Evolutionary conservation across 2,888 invertebrate species (phyloP), one percentile per base, ranked within the genome.

Genomic region (Sminthurinus aureus): DNA sequence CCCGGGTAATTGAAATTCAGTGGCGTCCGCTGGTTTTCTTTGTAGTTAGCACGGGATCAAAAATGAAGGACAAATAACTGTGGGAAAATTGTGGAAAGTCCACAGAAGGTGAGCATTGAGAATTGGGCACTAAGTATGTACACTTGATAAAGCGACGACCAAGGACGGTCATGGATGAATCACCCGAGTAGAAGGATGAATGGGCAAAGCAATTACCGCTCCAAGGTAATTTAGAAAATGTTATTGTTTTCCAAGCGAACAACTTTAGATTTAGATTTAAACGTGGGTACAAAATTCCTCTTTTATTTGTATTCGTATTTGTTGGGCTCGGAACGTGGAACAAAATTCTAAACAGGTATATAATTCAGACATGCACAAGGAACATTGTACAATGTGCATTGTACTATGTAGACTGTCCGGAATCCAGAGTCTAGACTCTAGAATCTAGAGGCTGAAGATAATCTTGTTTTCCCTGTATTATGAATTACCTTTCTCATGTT

Each of bases 201-300:
- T 83, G 85, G 82, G 84, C 81, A 81, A 84, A 85, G 85, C 85
- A 86, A 86, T 86, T 86, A 86, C 85, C 85, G 86, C 83, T 80
- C n/a, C 52, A 71, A 80, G 80, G 80, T 80, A 80, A 80, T 80
- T 80, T 80, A 51, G 80, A 79, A 86, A 85, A 82, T 86, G 86
- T 85, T 85, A 85, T 86, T 85, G 85, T 85, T 85, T 84, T 84
- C 76, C 50, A 8, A 6, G 9, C 58, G 3, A 38, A 6, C 38
- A 38, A 6, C 38, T 38, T 38, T 38, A 38, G 38, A 38, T 38
- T 38, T 38, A 38, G 38, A 38, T 38, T 38, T 38, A 38, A 38
- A 38, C 38, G 1, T 38, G 38, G 38, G 38, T 38, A 38, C 38
- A 38, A 38, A 38, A 38, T 38, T 38, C 38, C 38, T 38, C 38